Conservation (phyloP, 1,140 invertebrate genomes). For the Drosophila pectinifera region DNA sequence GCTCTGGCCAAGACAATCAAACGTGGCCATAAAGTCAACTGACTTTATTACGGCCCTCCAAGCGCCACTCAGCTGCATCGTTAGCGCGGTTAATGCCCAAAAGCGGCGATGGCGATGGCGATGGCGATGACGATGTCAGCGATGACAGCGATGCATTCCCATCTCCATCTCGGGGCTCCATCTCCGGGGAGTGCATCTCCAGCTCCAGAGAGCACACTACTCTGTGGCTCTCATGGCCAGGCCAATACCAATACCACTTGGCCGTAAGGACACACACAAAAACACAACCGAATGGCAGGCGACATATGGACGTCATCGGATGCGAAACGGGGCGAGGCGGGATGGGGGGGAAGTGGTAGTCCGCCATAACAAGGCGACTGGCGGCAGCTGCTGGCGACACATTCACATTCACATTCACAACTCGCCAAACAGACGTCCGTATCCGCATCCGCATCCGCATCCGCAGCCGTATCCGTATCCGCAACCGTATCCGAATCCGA, state of each 20-base stretch:
- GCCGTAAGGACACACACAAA: constrained; percentile 26
- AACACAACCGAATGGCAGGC: constrained; percentile 56
- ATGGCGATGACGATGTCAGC: constrained; percentile 10
- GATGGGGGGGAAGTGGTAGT: background rate
- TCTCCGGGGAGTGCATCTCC: constrained; percentile 6
- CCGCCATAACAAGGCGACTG: constrained; percentile 47
- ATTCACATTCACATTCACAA: constrained; percentile 17
- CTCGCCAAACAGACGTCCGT: constrained; percentile 18
- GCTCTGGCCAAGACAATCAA: constrained; percentile 49
- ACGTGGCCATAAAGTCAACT: constrained; percentile 70
- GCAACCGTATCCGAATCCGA: background rate
- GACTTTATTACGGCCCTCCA: constrained; percentile 62
- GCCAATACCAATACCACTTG: constrained; percentile 35
- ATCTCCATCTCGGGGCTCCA: constrained; percentile 1
- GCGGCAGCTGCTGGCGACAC: constrained; percentile 31
- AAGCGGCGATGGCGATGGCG: constrained; percentile 22
- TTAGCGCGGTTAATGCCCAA: constrained; percentile 68
- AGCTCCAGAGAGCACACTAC: no score
- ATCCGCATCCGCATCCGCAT: constrained; percentile 4
- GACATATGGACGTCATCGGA: constrained; percentile 68
- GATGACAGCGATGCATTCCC: constrained; percentile 33
- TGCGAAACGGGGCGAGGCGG: background rate
- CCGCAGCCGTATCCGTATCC: background rate
- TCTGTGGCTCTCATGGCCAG: no score
- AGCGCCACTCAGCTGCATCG: constrained; percentile 47